These are phyloP conservation scores for Venustaconcha ellipsiformis DNA, from an alignment of 1,140 invertebrate genomes.

Conservation along the genomic window DNA sequence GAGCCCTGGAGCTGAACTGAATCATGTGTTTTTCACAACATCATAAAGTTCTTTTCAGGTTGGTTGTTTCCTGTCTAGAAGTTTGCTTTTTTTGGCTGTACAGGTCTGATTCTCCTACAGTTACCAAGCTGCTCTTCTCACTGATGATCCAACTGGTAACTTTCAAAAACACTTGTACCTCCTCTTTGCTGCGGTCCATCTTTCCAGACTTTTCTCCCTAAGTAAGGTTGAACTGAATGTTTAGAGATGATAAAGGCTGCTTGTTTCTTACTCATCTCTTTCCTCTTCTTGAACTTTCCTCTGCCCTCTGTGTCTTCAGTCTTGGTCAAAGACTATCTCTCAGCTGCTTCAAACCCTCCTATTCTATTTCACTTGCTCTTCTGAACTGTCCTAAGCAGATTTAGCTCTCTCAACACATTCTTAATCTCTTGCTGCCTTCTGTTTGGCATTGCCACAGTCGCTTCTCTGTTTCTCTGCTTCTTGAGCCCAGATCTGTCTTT, in stretches of 20 bases:
- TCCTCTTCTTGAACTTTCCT: conserved; percentile 4
- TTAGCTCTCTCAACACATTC: too few species aligned
- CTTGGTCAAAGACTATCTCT: not conserved
- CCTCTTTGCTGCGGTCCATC: not conserved
- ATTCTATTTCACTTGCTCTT: not conserved
- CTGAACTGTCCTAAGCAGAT: not conserved
- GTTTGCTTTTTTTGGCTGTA: not conserved
- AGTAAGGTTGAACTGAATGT: not conserved
- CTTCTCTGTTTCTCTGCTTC: conserved; percentile 2
- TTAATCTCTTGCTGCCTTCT: too few species aligned
- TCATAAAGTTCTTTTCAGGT: conserved; percentile 7
- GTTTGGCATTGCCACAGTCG: too few species aligned
- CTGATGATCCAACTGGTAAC: not conserved
- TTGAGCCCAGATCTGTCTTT: conserved; percentile 4
- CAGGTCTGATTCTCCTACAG: not conserved
- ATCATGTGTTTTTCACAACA: conserved; percentile 3
- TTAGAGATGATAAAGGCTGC: not conserved
- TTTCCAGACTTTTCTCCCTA: too few species aligned
- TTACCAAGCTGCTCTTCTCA: conserved; percentile 3
- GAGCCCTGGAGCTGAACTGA: conserved; percentile 8
- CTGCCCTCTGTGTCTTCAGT: conserved; percentile 1
- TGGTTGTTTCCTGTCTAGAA: not conserved
- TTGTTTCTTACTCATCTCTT: conserved; percentile 5
- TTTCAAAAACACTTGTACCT: not conserved
- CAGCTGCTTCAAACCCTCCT: not conserved